These are phyloP conservation scores for Catocala nupta DNA, from an alignment of 2,888 invertebrate species.

Conservation along the genomic window DNA sequence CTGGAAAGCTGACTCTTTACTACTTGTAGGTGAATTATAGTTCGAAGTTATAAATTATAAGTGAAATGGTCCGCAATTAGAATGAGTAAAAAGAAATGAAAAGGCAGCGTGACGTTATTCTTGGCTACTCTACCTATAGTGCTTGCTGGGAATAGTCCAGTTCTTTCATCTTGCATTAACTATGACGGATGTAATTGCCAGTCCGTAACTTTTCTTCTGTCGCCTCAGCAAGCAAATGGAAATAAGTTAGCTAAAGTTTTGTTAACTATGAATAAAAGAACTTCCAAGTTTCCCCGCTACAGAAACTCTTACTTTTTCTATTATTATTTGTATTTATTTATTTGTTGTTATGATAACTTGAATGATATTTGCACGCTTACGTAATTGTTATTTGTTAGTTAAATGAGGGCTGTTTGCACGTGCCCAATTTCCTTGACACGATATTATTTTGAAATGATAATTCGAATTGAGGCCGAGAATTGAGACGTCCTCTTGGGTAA, in stretches of 20 bases:
- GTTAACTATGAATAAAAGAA: slow-evolving; percentile 62
- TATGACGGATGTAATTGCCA: slow-evolving; percentile 58
- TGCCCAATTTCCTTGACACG: neutral
- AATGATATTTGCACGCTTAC: slow-evolving; percentile 39
- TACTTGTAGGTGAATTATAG: neutral
- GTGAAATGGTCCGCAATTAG: neutral
- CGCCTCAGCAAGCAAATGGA: slow-evolving; percentile 57
- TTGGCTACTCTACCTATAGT: neutral
- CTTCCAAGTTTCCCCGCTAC: slow-evolving; percentile 39
- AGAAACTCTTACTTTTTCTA: slow-evolving; percentile 39
- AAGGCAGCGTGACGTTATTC: neutral
- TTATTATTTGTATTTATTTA: slow-evolving; percentile 52
- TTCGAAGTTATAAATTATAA: neutral
- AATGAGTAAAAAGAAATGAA: neutral
- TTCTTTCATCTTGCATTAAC: slow-evolving; percentile 34
- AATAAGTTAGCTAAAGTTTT: slow-evolving; percentile 63
- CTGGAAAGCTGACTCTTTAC: too few relatives aligned
- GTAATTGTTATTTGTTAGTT: slow-evolving; percentile 30
- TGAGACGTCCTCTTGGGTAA: neutral
- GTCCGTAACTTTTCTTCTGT: slow-evolving; percentile 52
- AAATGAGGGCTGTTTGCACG: slow-evolving; percentile 4
- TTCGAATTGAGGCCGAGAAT: neutral
- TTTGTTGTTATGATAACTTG: slow-evolving; percentile 47
- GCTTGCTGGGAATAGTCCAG: slow-evolving; percentile 19
- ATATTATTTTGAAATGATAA: neutral